Base-by-base conservation (phyloP, 2,888 invertebrate genomes). In the Luffia ferchaultella region DNA sequence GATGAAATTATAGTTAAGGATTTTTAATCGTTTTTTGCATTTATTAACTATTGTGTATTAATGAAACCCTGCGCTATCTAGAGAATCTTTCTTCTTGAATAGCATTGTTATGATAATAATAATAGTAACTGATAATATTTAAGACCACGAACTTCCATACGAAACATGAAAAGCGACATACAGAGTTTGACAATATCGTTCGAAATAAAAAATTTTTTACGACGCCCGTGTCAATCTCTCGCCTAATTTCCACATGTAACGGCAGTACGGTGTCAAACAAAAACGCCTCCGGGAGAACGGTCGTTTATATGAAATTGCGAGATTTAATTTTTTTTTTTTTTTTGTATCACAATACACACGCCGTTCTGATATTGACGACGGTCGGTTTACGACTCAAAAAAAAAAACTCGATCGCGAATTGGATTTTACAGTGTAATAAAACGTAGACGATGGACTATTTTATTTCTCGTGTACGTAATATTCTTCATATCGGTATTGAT, bases 261-360 rank as follows among this genome's bases (percentile, higher is more conserved):
- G 45, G 51, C 50, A 18, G 30, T 15, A 42, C 42, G 50, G 50
- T 44, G 46, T 43, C 52, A 47, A 46, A 51, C 12, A 30, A 12
- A 12, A 30, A 30, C 30, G 30, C 12, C 12, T 12, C 30, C 30
- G 30, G 52, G 50, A 64, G 64, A 63, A 60, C 57, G 57, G 60
- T 55, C 57, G 59, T 63, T 64, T 60, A 64, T 64, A 62, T 62
- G 58, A 63, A 65, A 53, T 45, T 53, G 54, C 52, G 54, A 64
- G 61, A 67, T 70, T 68, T 64, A 59, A 60, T 60, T 61, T 60
- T 68, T 67, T 67, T 65, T 68, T 66, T 30, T 30, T 30, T 30
- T 7, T 30, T 3, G 30, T 12, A 30, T 7, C 30, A 30, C 30
- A 30, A 30, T 12, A 30, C 30, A 30, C 30, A 12, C 30, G 12